Evolutionary conservation across 2,888 invertebrate genomes (phyloP).

Genomic region (Amiota mariae): DNA sequence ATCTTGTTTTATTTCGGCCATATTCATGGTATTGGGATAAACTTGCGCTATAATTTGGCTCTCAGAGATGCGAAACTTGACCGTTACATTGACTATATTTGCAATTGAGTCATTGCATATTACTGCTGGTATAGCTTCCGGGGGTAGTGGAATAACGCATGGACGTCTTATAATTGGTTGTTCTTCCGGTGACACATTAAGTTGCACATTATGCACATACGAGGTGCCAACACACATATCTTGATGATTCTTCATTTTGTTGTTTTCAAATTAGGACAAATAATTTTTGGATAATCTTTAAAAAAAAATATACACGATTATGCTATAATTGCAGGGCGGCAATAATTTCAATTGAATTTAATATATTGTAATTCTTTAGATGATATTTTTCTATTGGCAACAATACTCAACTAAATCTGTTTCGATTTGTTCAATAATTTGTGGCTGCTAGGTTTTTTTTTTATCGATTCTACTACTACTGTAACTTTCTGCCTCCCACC

Average conservation of each 20-base stretch:
- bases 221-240: constrained; percentile 19
- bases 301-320: not conserved
- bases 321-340: too few species aligned
- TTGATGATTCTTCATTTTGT: constrained; percentile 48
- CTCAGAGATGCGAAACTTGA: constrained; percentile 70
- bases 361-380: not conserved
- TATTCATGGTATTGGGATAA: constrained; percentile 74
- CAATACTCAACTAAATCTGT: constrained; percentile 2
- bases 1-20: constrained; percentile 78
- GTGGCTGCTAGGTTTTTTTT: constrained; percentile 57
- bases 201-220: constrained; percentile 50
- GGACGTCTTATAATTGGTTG: constrained; percentile 39
- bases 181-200: constrained; percentile 44
- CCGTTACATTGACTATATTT: constrained; percentile 69
- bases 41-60: constrained; percentile 70
- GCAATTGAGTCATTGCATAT: constrained; percentile 24
- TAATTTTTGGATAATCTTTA: constrained; percentile 1
- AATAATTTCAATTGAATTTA: too few species aligned
- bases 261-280: constrained; percentile 3
- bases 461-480: constrained; percentile 8
- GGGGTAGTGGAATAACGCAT: constrained; percentile 36
- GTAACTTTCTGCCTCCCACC: too few species aligned
- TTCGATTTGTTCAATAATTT: constrained; percentile 59
- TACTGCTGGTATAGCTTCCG: not conserved
- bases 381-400: constrained; percentile 7